phyloP scores from a whole-genome alignment of 2,113 vertebrate genomes.

The Cromileptes altivelis region DNA sequence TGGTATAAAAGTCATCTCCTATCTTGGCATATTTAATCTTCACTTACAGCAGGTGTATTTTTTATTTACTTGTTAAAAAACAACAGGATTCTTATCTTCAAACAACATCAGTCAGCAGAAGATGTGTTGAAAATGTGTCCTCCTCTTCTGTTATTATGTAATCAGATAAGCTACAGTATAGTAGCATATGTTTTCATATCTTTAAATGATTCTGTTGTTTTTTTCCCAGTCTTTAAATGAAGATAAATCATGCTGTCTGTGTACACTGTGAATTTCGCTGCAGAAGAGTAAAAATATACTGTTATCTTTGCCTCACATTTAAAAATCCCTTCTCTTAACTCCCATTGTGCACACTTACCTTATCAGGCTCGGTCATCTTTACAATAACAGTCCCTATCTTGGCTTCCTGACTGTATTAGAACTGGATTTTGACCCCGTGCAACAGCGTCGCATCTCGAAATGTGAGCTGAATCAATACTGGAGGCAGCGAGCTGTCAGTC shows the following conservation, averaged over 20 bases:
- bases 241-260: slow-evolving; percentile 15
- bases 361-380: slow-evolving; percentile 21
- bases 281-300: background rate
- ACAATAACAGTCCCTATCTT: slow-evolving; percentile 26
- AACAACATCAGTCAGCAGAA: slow-evolving; percentile 26
- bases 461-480: slow-evolving; percentile 68
- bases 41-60: slow-evolving; percentile 25
- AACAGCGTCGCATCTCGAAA: slow-evolving; percentile 39
- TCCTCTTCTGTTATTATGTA: slow-evolving; percentile 21
- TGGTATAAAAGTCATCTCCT: slow-evolving; percentile 49
- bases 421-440: slow-evolving; percentile 33
- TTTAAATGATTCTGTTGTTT: slow-evolving; percentile 18
- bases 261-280: background rate
- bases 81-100: slow-evolving; percentile 30
- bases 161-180: slow-evolving; percentile 28
- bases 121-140: slow-evolving; percentile 28
- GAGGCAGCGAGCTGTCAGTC: slow-evolving; percentile 67
- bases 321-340: background rate
- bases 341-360: background rate
- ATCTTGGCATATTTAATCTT: slow-evolving; percentile 40
- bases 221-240: slow-evolving; percentile 12
- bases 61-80: slow-evolving; percentile 15
- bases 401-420: slow-evolving; percentile 49
- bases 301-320: slow-evolving; percentile 24
- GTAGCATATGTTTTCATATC: slow-evolving; percentile 25